Evolutionary conservation across 2,113 vertebrate genomes (phyloP).

Genomic region (human (Homo sapiens)): GRCh38 chr15:48097501-48098000

Average conservation of each 20-base stretch:
- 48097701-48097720: neutral
- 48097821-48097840: neutral
- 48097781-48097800: neutral
- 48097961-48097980: slow-evolving; percentile 30
- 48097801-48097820: slow-evolving; percentile 32
- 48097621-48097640: neutral
- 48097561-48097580: neutral
- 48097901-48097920: neutral
- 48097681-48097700: slow-evolving; percentile 13
- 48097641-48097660: neutral
- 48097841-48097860: neutral
- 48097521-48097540: neutral
- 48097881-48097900: slow-evolving; percentile 44
- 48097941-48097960: neutral
- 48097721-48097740: neutral
- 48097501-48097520: accelerated
- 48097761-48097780: neutral
- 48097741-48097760: neutral
- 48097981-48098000: slow-evolving; percentile 64
- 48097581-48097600: neutral
- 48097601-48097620: neutral
- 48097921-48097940: slow-evolving; percentile 7
- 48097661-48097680: neutral
- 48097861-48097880: slow-evolving; percentile 51
- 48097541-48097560: neutral